Evolutionary conservation across 2,888 invertebrate genomes (phyloP).

Genomic region (Leptogaster cylindrica): DNA sequence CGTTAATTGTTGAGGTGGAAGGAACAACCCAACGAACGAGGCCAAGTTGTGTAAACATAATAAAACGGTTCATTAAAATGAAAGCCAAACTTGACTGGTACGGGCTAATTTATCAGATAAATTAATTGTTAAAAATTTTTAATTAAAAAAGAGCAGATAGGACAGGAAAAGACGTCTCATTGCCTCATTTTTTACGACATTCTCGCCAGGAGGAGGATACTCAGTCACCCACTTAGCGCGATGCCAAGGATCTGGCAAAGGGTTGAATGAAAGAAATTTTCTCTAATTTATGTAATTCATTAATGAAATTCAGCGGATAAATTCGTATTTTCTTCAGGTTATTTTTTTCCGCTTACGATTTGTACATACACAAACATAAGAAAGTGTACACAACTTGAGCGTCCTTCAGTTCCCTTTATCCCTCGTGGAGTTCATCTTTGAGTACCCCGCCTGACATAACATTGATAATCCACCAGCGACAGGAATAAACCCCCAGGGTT

Average conservation of each 20-base stretch:
- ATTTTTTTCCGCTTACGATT: conserved; percentile 38
- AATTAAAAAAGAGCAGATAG: conserved; percentile 43
- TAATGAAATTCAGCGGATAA: conserved; percentile 48
- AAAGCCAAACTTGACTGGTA: conserved; percentile 43
- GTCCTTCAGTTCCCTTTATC: conserved; percentile 30
- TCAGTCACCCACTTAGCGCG: conserved; percentile 30
- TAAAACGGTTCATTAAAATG: conserved; percentile 46
- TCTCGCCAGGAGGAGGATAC: conserved; percentile 22
- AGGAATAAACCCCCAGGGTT: conserved; percentile 8
- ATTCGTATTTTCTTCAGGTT: too few species aligned
- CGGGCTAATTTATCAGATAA: conserved; percentile 48
- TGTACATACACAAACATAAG: conserved; percentile 34
- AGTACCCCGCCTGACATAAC: conserved; percentile 42
- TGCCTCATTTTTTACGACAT: conserved; percentile 42
- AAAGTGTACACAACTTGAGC: conserved; percentile 36
- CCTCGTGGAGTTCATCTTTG: conserved; percentile 37
- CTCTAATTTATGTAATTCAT: conserved; percentile 49
- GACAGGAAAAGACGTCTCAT: conserved; percentile 39
- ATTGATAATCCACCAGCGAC: conserved; percentile 43
- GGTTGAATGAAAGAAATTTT: conserved; percentile 43
- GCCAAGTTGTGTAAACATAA: conserved; percentile 40
- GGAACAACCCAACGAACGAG: conserved; percentile 18
- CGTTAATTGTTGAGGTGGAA: conserved; percentile 21
- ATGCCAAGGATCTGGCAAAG: background rate
- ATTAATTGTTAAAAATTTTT: conserved; percentile 47